phyloP scores from a whole-genome alignment of 2,888 invertebrate species.

The Linyphia triangularis region DNA sequence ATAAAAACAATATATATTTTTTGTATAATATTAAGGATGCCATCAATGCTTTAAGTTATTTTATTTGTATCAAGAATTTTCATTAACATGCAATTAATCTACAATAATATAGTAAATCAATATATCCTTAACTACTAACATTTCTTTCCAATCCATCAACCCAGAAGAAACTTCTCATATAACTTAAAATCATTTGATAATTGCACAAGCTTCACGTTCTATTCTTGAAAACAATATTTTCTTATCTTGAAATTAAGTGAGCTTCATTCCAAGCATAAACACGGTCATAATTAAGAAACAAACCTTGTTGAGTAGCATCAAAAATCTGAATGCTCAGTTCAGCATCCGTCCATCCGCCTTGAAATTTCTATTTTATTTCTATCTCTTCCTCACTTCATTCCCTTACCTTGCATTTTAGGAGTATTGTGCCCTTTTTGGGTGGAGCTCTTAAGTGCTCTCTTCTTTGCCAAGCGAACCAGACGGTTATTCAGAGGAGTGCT shows the following conservation, averaged over 20 bases:
- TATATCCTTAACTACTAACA: no score
- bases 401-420: not conserved
- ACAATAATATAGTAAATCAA: no score
- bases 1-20: no score
- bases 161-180: no score
- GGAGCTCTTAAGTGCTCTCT: slow-evolving; percentile 28
- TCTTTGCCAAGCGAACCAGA: not conserved
- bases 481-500: slow-evolving; percentile 9
- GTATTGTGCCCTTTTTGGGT: not conserved
- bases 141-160: no score
- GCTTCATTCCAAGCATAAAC: slow-evolving; percentile 1
- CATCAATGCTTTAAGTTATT: no score
- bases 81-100: no score
- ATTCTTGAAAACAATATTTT: not conserved
- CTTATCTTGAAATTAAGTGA: no score
- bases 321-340: slow-evolving; percentile 9
- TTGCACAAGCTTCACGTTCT: no score
- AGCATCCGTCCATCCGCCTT: not conserved
- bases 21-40: no score
- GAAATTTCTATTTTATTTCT: not conserved
- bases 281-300: slow-evolving; percentile 37
- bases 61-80: no score
- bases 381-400: not conserved
- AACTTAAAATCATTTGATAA: no score
- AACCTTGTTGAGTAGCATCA: not conserved